Percentiles rank a stretch among this genome's conserved stretches.
Conservation (phyloP, 2,888 invertebrate species). For the Marasmarcha lunaedactyla region DNA sequence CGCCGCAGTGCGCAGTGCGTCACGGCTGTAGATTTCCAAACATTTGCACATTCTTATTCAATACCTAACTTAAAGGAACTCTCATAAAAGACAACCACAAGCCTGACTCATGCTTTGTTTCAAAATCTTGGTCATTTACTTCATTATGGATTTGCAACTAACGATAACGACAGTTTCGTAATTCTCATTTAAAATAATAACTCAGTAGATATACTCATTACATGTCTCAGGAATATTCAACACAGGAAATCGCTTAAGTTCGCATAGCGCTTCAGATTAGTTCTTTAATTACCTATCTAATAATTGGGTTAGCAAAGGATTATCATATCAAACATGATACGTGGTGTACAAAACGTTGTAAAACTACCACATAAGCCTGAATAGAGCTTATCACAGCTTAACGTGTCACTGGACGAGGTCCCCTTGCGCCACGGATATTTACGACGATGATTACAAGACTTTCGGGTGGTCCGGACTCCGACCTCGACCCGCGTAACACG, state of each 20-base stretch:
- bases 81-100: slow-evolving; percentile 21
- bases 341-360: slow-evolving; percentile 23
- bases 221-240: too few relatives aligned
- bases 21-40: not conserved
- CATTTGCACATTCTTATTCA: not conserved
- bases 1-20: too few relatives aligned
- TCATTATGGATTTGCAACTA: slow-evolving; percentile 37
- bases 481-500: slow-evolving; percentile 1
- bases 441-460: slow-evolving; percentile 38
- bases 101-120: slow-evolving; percentile 53
- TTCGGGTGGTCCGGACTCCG: slow-evolving; percentile 44
- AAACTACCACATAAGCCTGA: slow-evolving; percentile 29
- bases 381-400: slow-evolving; percentile 44
- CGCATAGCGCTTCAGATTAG: too few relatives aligned
- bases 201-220: not conserved
- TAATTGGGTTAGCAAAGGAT: too few relatives aligned
- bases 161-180: slow-evolving; percentile 30
- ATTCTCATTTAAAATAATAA: slow-evolving; percentile 5
- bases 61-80: slow-evolving; percentile 14
- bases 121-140: slow-evolving; percentile 46
- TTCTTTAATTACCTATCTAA: too few relatives aligned
- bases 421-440: slow-evolving; percentile 54
- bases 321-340: too few relatives aligned
- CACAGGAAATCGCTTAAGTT: not conserved
- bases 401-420: slow-evolving; percentile 37